Percentiles rank a stretch among this genome's conserved stretches.
Conservation (phyloP, 1,140 invertebrate genomes). For the Drosophila sulfurigaster region DNA sequence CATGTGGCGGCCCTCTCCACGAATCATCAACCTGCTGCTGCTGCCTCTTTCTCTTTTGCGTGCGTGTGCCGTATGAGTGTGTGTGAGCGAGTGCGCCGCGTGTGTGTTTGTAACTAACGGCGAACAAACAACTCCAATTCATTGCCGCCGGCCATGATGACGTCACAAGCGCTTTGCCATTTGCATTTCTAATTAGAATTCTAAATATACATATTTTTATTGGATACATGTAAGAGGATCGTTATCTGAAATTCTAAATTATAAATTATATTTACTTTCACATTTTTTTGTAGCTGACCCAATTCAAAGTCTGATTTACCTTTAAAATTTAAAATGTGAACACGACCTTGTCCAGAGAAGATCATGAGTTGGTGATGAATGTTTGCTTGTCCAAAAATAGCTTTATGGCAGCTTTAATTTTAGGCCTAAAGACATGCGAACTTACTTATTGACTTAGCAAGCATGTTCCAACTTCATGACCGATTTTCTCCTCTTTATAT, state of each 20-base stretch:
- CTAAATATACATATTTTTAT: neutral
- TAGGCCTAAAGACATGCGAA: neutral
- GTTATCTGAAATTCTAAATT: neutral
- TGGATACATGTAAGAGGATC: conserved; percentile 16
- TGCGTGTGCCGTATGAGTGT: neutral
- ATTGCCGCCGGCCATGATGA: conserved; percentile 25
- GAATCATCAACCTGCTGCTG: conserved; percentile 37
- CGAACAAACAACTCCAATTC: conserved; percentile 46
- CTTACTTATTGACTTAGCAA: too few relatives aligned
- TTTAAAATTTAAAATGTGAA: neutral
- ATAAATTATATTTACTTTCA: conserved; percentile 32
- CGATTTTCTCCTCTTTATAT: too few relatives aligned
- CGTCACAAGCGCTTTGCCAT: conserved; percentile 30
- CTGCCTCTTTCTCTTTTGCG: conserved; percentile 46
- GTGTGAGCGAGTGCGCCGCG: neutral
- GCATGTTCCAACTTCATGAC: too few relatives aligned
- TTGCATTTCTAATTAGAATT: conserved; percentile 37
- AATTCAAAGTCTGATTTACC: conserved; percentile 1
- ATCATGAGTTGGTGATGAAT: conserved; percentile 8
- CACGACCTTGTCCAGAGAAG: conserved; percentile 12
- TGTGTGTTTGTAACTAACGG: conserved; percentile 38
- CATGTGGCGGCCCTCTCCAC: conserved; percentile 29
- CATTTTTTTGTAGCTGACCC: conserved; percentile 16
- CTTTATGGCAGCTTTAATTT: neutral
- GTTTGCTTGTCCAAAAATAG: conserved; percentile 6